Evolutionary conservation across 2,888 invertebrate species (phyloP).

Genomic region (Aphodius granarius): DNA sequence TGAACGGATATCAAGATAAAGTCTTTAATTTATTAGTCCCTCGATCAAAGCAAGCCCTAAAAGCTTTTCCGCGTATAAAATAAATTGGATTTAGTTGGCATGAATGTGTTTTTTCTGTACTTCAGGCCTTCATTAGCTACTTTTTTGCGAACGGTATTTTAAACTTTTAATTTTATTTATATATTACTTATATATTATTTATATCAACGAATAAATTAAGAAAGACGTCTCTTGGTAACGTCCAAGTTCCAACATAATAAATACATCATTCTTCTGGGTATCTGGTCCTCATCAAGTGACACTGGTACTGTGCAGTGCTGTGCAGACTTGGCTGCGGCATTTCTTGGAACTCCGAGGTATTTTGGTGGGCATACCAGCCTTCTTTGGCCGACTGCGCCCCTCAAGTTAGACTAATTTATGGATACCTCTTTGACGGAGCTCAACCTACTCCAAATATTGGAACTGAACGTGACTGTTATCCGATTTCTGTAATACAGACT

Average conservation of each 20-base stretch:
- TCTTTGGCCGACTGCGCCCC: not conserved
- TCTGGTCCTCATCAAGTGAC: not conserved
- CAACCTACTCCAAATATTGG: not conserved
- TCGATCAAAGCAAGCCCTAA: not conserved
- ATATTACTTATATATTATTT: too few relatives aligned
- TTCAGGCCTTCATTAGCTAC: not conserved
- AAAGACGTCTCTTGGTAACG: not conserved
- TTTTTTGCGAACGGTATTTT: not conserved
- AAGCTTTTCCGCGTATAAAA: not conserved
- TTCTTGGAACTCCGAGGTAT: not conserved
- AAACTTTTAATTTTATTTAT: not conserved
- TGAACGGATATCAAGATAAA: not conserved
- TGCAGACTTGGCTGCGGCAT: not conserved
- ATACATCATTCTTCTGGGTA: not conserved
- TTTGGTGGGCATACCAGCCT: not conserved
- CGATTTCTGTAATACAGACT: not conserved
- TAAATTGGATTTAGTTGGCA: not conserved
- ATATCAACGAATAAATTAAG: not conserved
- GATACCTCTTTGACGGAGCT: not conserved
- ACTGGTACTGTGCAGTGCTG: not conserved
- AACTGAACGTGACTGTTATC: not conserved
- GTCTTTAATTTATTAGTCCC: not conserved
- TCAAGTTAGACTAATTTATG: not conserved
- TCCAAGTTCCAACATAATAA: not conserved
- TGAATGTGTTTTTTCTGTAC: not conserved